Evolutionary conservation across 2,888 invertebrate genomes (phyloP).

Genomic region (Tipula helvola): DNA sequence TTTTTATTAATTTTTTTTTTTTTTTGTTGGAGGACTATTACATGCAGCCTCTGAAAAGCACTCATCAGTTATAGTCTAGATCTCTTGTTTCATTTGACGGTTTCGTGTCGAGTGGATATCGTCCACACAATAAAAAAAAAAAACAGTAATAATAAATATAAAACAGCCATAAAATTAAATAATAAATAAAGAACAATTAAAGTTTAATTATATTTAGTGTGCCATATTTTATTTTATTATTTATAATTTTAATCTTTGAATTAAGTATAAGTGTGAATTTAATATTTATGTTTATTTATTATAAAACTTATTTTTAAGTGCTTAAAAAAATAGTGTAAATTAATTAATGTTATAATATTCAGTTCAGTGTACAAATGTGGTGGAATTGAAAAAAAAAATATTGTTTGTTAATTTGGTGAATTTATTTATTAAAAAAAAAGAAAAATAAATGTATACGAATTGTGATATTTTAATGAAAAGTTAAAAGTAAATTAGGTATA

Average conservation of each 20-base stretch:
- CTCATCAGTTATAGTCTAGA: constrained; percentile 39
- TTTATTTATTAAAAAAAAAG: neutral
- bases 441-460: neutral
- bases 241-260: neutral
- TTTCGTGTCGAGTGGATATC: constrained; percentile 39
- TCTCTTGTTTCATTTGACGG: constrained; percentile 40
- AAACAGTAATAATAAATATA: neutral
- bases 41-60: constrained; percentile 37
- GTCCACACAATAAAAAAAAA: constrained; percentile 13
- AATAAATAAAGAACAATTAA: neutral
- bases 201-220: neutral
- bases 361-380: neutral
- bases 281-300: neutral
- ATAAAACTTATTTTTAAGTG: neutral
- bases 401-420: neutral
- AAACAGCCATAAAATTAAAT: neutral
- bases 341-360: neutral
- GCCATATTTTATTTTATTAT: neutral
- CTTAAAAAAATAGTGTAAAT: neutral
- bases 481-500: neutral
- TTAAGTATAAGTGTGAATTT: neutral
- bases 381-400: neutral
- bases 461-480: neutral
- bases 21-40: constrained; percentile 33
- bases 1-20: constrained; percentile 8